phyloP scores from a whole-genome alignment of 2,113 vertebrate species.

The Dryoscopus gambensis region DNA sequence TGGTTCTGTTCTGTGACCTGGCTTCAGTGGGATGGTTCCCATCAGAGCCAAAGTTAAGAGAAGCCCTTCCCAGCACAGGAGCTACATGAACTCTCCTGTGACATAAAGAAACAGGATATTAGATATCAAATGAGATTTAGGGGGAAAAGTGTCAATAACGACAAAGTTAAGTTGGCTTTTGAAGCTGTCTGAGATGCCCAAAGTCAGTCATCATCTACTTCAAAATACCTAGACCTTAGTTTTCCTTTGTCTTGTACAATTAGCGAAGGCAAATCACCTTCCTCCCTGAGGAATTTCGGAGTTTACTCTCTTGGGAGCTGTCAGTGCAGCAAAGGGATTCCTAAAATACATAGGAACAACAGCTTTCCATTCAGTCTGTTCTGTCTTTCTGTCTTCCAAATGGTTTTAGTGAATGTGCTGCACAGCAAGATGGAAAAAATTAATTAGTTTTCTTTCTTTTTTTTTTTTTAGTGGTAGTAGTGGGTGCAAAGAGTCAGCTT shows the following conservation, averaged over 20 bases:
- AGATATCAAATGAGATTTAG: background rate
- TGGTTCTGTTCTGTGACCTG: background rate
- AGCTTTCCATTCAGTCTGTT: background rate
- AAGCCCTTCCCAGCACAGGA: background rate
- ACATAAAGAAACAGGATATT: background rate
- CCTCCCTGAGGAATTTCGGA: accelerated
- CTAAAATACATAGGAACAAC: background rate
- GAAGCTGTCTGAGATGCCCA: background rate
- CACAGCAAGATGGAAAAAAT: background rate
- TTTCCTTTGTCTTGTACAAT: background rate
- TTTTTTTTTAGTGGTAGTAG: background rate
- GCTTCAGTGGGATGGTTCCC: background rate
- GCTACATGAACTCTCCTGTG: background rate
- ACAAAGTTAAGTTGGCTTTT: background rate
- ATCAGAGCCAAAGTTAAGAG: background rate
- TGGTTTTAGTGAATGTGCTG: background rate
- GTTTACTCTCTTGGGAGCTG: background rate
- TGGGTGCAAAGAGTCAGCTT: background rate
- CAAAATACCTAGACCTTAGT: background rate
- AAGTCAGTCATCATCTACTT: background rate
- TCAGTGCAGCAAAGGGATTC: background rate
- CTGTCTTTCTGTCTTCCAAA: background rate
- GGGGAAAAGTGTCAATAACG: background rate
- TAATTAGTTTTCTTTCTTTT: background rate
- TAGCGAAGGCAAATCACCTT: background rate